These are phyloP conservation scores for Strongylocentrotus purpuratus DNA, from an alignment of 35 echinoderm and acorn worm genomes.

Conservation along the genomic window DNA sequence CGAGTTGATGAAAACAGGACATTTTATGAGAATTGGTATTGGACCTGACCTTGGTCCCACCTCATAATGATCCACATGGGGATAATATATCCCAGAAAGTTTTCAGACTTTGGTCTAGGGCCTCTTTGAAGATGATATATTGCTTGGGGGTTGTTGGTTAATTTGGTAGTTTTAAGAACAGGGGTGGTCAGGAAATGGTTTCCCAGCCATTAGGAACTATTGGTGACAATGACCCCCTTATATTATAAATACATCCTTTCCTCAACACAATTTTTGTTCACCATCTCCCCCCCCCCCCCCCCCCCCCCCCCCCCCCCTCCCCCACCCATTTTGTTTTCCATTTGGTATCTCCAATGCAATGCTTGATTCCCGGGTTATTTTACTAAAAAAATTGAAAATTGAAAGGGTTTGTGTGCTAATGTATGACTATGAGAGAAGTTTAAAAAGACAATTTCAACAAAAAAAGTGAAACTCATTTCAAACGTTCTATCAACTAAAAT, in stretches of 20 bases:
- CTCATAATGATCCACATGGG: background rate
- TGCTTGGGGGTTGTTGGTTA: background rate
- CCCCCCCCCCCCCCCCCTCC: background rate
- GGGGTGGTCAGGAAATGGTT: background rate
- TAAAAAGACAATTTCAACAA: no score
- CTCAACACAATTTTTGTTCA: background rate
- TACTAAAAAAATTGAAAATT: no score
- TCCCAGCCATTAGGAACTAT: background rate
- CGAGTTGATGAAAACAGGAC: no score
- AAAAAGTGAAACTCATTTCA: no score
- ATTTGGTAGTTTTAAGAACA: slow-evolving; percentile 5
- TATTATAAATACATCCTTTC: background rate
- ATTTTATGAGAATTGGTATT: background rate
- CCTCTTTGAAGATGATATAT: background rate
- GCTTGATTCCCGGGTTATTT: background rate
- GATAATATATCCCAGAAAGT: background rate
- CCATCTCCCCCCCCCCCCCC: background rate
- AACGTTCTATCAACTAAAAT: no score
- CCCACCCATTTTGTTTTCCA: background rate
- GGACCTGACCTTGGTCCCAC: background rate
- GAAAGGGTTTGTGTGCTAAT: no score
- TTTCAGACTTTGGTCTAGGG: background rate
- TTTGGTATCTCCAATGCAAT: background rate
- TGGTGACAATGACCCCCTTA: background rate
- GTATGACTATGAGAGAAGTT: no score